phyloP scores from a whole-genome alignment of 2,797 vertebrate genomes.

The Platyrinchus mystaceus region DNA sequence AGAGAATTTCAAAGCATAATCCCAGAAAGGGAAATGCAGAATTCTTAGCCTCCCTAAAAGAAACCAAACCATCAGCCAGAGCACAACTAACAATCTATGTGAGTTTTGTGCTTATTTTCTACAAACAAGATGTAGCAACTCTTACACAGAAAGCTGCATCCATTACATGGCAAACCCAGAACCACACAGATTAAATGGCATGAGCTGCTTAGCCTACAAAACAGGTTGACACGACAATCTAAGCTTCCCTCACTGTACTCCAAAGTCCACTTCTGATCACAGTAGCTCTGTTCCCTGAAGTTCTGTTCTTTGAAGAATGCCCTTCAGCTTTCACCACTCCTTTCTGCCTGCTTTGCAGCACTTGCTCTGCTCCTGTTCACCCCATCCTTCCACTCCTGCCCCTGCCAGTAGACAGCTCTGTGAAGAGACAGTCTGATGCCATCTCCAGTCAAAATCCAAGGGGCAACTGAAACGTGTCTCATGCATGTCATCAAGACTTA shows the following conservation, averaged over 20 bases:
- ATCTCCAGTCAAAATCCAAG: not conserved
- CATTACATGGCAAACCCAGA: not conserved
- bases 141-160: not conserved
- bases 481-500: not conserved
- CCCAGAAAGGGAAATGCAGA: not conserved
- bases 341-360: not conserved
- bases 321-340: not conserved
- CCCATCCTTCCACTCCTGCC: not conserved
- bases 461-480: not conserved
- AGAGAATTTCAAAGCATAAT: not conserved
- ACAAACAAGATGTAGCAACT: rapidly evolving
- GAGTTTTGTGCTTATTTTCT: not conserved
- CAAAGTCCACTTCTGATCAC: not conserved
- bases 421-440: not conserved
- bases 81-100: not conserved
- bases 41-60: not conserved
- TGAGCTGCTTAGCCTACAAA: not conserved
- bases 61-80: not conserved
- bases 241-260: not conserved
- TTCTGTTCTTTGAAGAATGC: not conserved
- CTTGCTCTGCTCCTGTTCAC: not conserved
- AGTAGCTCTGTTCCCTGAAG: not conserved
- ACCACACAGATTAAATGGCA: not conserved
- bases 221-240: not conserved
- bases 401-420: not conserved